Conservation (phyloP, 2,888 invertebrate species). For the Agrochola litura region DNA sequence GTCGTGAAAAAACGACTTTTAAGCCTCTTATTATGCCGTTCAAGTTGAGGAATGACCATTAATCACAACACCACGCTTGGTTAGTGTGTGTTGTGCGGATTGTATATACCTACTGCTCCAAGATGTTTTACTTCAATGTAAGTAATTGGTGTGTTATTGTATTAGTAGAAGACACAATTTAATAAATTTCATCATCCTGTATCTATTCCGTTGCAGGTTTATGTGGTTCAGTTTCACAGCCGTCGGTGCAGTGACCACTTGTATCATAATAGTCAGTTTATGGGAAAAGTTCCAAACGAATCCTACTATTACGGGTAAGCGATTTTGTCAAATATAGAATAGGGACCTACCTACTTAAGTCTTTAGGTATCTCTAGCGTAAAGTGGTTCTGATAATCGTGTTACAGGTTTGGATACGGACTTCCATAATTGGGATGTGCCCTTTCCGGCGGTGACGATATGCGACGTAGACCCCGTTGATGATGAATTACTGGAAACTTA, state of each 20-base stretch:
- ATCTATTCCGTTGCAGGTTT: conserved; percentile 88
- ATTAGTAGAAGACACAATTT: background rate
- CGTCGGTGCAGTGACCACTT: conserved; percentile 92
- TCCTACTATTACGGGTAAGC: conserved; percentile 94
- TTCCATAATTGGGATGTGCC: conserved; percentile 95
- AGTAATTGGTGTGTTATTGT: background rate
- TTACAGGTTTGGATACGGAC: conserved; percentile 93
- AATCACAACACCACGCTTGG: background rate
- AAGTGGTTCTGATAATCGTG: background rate
- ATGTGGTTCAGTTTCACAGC: conserved; percentile 95
- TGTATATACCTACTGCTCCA: background rate
- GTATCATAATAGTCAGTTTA: conserved; percentile 94
- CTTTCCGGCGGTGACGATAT: conserved; percentile 93
- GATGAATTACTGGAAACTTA: conserved; percentile 85
- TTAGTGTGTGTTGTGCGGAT: background rate
- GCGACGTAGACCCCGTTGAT: conserved; percentile 89
- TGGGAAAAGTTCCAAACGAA: conserved; percentile 96
- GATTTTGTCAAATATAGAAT: background rate
- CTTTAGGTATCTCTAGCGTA: background rate
- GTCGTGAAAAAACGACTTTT: background rate
- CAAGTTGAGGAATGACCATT: background rate
- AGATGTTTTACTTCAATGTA: background rate
- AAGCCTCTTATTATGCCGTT: background rate
- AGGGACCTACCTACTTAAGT: too few relatives aligned
- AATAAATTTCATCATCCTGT: background rate